These are phyloP conservation scores for Baryphthengus martii DNA, from an alignment of 2,113 vertebrate species.

Conservation along the genomic window DNA sequence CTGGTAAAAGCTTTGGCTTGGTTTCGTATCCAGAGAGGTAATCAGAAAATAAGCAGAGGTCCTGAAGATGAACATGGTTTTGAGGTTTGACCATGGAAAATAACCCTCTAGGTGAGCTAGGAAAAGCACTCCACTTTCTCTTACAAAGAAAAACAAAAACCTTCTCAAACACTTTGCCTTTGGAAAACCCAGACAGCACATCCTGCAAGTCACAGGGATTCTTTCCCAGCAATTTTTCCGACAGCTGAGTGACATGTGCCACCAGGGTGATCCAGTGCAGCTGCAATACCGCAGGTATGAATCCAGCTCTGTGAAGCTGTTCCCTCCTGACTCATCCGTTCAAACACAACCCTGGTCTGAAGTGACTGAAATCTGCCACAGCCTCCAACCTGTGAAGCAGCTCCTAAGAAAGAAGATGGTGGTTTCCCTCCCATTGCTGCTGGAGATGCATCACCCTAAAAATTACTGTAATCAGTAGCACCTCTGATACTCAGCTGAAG, in stretches of 20 bases:
- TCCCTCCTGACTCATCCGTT: neutral
- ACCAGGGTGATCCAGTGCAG: neutral
- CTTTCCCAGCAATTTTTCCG: neutral
- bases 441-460: neutral
- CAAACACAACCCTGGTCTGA: neutral
- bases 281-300: neutral
- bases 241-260: neutral
- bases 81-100: neutral
- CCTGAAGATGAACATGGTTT: neutral
- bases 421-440: neutral
- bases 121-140: neutral
- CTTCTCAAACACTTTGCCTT: neutral
- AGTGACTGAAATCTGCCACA: neutral
- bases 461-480: neutral
- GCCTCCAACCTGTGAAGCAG: neutral
- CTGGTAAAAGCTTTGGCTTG: neutral
- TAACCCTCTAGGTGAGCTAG: neutral
- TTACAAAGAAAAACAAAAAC: neutral
- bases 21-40: neutral
- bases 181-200: neutral
- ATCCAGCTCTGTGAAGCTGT: neutral
- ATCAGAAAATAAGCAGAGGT: neutral
- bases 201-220: neutral
- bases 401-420: neutral
- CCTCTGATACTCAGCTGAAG: neutral